Evolutionary conservation across 30 jellyfish, hydroid and myxozoan genomes (phyloP).

Genomic region (Catostylus mosaicus): DNA sequence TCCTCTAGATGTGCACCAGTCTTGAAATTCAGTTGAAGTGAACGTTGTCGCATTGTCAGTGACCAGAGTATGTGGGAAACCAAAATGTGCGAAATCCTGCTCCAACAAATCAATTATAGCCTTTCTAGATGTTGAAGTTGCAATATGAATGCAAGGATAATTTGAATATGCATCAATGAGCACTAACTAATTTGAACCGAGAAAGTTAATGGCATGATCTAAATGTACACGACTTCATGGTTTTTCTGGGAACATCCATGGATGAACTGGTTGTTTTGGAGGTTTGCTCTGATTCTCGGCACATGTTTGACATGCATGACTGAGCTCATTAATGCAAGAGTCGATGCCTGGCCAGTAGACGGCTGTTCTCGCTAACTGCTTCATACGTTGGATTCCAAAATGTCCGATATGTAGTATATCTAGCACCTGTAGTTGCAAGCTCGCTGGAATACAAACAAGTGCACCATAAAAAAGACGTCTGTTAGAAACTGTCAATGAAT

Average conservation of each 20-base stretch:
- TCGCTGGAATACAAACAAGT: slow-evolving; percentile 42
- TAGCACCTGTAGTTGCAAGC: slow-evolving; percentile 8
- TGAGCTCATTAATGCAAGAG: slow-evolving; percentile 4
- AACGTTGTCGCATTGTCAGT: slow-evolving; percentile 48
- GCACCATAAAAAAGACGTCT: slow-evolving; percentile 46
- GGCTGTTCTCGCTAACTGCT: slow-evolving; percentile 43
- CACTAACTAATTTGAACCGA: slow-evolving; percentile 48
- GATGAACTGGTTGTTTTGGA: slow-evolving; percentile 32
- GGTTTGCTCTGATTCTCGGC: slow-evolving; percentile 36
- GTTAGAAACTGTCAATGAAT: background rate
- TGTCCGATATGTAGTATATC: slow-evolving; percentile 61
- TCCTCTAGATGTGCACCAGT: slow-evolving; percentile 23
- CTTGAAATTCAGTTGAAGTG: slow-evolving; percentile 23
- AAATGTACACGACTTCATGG: slow-evolving; percentile 56
- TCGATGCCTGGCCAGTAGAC: slow-evolving; percentile 62
- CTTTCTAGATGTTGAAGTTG: background rate
- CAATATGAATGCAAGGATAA: slow-evolving; percentile 21
- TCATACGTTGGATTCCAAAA: slow-evolving; percentile 43
- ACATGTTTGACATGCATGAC: slow-evolving; percentile 23
- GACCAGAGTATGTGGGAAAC: slow-evolving; percentile 41
- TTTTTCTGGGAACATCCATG: slow-evolving; percentile 41
- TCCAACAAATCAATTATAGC: slow-evolving; percentile 26
- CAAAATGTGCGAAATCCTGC: slow-evolving; percentile 31
- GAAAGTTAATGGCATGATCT: slow-evolving; percentile 30
- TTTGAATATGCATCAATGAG: slow-evolving; percentile 53